Percentiles rank a stretch among this genome's conserved stretches.
phyloP scores from a whole-genome alignment of 2,113 vertebrate genomes.

The Ammodramus savannarum region DNA sequence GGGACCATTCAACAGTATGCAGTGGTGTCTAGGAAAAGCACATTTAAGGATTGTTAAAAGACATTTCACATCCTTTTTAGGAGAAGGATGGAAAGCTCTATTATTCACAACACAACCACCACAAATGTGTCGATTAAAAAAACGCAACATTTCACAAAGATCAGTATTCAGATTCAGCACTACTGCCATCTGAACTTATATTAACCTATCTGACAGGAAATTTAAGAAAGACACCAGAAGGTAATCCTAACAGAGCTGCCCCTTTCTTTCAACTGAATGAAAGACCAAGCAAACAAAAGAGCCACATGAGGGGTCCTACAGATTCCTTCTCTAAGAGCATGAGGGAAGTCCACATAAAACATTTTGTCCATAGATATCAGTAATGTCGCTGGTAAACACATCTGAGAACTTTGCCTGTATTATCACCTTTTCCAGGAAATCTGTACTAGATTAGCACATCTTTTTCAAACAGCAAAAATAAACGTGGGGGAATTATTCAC shows the following conservation, averaged over 20 bases:
- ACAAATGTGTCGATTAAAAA: fast-evolving
- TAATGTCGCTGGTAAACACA: not conserved
- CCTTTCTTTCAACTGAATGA: not conserved
- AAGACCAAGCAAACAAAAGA: not conserved
- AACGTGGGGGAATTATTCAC: not conserved
- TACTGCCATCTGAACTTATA: not conserved
- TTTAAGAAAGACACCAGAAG: not conserved
- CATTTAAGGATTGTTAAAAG: not conserved
- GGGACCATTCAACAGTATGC: not conserved
- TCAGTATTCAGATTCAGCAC: not conserved
- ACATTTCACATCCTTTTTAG: not conserved
- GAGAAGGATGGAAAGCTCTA: not conserved
- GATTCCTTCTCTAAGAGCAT: not conserved
- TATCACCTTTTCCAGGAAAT: not conserved
- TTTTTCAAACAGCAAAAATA: not conserved
- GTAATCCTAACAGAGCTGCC: not conserved
- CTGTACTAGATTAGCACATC: not conserved
- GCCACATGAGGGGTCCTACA: not conserved
- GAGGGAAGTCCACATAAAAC: not conserved
- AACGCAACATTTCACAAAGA: not conserved
- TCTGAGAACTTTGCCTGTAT: not conserved
- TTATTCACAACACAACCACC: not conserved
- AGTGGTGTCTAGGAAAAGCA: not conserved
- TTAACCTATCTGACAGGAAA: not conserved
- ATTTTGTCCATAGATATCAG: not conserved